Percentiles rank a stretch among this genome's conserved stretches.
Evolutionary conservation across 2,888 invertebrate species (phyloP).

Genomic region (Poecilus cupreus): DNA sequence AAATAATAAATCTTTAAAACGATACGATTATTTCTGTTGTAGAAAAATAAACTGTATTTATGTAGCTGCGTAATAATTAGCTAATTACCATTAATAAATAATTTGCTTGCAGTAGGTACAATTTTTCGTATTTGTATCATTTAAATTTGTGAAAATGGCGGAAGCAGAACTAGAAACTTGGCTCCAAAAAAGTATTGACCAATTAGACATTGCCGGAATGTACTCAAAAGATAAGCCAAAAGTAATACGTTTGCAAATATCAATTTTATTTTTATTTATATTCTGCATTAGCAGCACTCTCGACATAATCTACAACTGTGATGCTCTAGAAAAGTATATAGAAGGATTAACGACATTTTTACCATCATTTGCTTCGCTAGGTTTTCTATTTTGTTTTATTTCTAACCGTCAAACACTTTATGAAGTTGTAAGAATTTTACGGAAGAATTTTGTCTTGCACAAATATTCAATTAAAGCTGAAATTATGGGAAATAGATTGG

Average conservation of each 20-base stretch:
- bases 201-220: constrained; percentile 38
- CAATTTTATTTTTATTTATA: neutral
- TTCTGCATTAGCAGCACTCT: neutral
- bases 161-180: constrained; percentile 26
- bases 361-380: neutral
- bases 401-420: constrained; percentile 1
- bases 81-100: neutral
- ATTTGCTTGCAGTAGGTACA: neutral
- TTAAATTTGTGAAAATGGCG: constrained; percentile 33
- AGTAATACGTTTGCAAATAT: constrained; percentile 15
- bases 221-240: constrained; percentile 22
- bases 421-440: constrained; percentile 14
- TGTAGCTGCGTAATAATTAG: no score
- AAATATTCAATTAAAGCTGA: constrained; percentile 36
- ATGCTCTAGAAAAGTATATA: constrained; percentile 37
- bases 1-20: neutral
- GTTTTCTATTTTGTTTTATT: constrained; percentile 21
- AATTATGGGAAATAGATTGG: constrained; percentile 23
- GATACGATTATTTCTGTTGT: neutral
- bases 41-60: constrained; percentile 3
- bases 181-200: constrained; percentile 37
- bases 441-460: constrained; percentile 26
- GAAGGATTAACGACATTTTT: constrained; percentile 35
- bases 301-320: constrained; percentile 40
- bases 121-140: neutral